Conservation (phyloP, 2,113 vertebrate genomes). For the Grus americana region DNA sequence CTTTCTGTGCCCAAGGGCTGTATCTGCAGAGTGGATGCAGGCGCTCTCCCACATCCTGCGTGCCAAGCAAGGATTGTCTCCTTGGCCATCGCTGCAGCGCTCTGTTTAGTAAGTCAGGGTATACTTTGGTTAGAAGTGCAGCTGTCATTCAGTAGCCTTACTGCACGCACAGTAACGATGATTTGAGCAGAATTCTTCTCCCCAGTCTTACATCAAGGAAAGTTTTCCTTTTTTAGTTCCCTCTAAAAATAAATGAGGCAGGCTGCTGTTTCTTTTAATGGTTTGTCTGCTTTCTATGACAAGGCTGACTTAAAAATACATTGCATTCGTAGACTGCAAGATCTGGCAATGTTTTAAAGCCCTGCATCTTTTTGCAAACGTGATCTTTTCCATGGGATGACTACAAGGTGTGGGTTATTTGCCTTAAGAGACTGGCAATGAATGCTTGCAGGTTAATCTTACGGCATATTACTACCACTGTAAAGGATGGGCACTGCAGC, state of each 20-base stretch:
- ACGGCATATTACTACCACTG: not conserved
- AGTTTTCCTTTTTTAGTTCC: not conserved
- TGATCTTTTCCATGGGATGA: not conserved
- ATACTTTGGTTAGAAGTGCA: not conserved
- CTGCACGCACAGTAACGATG: accelerated
- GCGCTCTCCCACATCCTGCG: accelerated
- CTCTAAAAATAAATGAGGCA: not conserved
- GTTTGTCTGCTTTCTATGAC: not conserved
- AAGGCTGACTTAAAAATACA: not conserved
- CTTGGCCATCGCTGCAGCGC: accelerated
- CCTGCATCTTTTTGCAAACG: not conserved
- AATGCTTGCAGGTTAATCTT: not conserved
- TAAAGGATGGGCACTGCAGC: not conserved
- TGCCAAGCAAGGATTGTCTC: not conserved
- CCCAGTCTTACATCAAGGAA: not conserved
- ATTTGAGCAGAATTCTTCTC: not conserved
- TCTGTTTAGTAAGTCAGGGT: not conserved
- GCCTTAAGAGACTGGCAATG: not conserved
- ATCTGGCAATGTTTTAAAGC: not conserved
- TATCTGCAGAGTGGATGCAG: not conserved
- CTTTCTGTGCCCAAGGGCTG: not conserved
- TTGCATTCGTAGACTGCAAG: not conserved
- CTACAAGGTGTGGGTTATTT: not conserved
- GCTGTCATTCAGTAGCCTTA: not conserved
- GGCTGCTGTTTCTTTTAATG: not conserved